Base-by-base conservation (phyloP, 2,888 invertebrate genomes). In the Saturnia japonica region DNA sequence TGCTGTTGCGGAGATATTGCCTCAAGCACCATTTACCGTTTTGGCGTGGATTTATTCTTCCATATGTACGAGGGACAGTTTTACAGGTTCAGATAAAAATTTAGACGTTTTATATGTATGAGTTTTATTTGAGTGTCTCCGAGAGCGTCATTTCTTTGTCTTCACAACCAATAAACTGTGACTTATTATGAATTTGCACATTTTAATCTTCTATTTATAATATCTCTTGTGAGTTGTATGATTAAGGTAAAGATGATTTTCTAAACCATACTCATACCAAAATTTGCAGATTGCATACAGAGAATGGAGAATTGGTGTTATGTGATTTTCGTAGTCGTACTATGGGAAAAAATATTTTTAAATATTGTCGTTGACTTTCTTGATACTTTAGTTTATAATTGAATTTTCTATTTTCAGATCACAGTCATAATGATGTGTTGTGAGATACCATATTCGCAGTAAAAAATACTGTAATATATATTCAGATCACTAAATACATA, bases 1-100 rank as follows among this genome's bases (percentile, higher is more conserved):
- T 93, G 93, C 90, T 89, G 92, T 89, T 88, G 88, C 88, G 85
- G 88, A 90, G 91, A 91, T 93, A 93, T 93, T 93, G 91, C 91
- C 87, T 87, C 85, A 84, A 88, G 87, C 87, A 87, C 87, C 90
- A 83, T 89, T 90, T 89, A 85, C 88, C 87, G 88, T 84, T 88
- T 85, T 80, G 83, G 83, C 83, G 83, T 83, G 82, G 87, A 91
- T 91, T 91, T 90, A 89, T 89, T 83, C 85, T 78, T 84, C 77
- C 78, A 84, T 82, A 82, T 81, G 81, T 81, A 78, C 73, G 80
- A 79, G 75, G 81, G 85, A 86, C 83, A 86, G 78, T 82, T 84
- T 84, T 78, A 82, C 80, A 83, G 76, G 80, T 82, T 83, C 74
- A 78, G 77, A 79, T 79, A 77, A 79, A 82, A 80, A 78, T 75